Percentiles rank a stretch among this genome's conserved stretches.
Conservation (phyloP, 2,888 invertebrate genomes). For the Serrognathus titanus region DNA sequence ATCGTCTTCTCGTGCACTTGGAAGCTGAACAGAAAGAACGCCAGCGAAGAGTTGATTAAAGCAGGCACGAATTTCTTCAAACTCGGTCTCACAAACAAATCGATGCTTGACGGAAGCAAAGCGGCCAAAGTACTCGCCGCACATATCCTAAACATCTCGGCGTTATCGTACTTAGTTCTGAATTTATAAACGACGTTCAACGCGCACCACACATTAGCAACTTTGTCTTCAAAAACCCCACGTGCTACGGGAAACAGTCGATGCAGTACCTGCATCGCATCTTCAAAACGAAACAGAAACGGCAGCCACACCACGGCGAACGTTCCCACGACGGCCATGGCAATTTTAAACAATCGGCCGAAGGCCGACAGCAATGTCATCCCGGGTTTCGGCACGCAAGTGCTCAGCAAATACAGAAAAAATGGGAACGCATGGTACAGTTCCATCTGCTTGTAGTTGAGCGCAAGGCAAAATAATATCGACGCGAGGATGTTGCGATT, state of each 20-base stretch:
- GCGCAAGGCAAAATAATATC: slow-evolving; percentile 75
- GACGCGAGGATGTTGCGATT: slow-evolving; percentile 64
- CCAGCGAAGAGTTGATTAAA: slow-evolving; percentile 79
- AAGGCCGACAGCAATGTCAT: slow-evolving; percentile 42
- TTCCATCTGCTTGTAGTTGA: slow-evolving; percentile 99
- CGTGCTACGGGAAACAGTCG: slow-evolving; percentile 88
- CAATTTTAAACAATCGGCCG: slow-evolving; percentile 56
- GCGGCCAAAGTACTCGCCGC: slow-evolving; percentile 59
- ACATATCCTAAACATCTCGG: slow-evolving; percentile 69
- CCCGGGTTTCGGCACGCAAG: slow-evolving; percentile 55
- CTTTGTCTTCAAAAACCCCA: slow-evolving; percentile 98
- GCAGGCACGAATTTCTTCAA: slow-evolving; percentile 67
- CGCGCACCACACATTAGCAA: slow-evolving; percentile 94
- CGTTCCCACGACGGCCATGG: slow-evolving; percentile 60
- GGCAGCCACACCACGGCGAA: slow-evolving; percentile 83
- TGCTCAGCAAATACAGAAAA: slow-evolving; percentile 83
- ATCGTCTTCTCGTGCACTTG: slow-evolving; percentile 99
- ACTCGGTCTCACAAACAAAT: slow-evolving; percentile 66
- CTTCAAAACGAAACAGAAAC: slow-evolving; percentile 54
- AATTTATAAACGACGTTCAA: slow-evolving; percentile 83
- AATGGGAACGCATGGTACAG: slow-evolving; percentile 95
- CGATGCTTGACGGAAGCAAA: slow-evolving; percentile 64
- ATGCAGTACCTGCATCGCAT: slow-evolving; percentile 61
- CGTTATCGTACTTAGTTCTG: slow-evolving; percentile 61
- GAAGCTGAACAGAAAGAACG: slow-evolving; percentile 96